Conservation (phyloP, 1,140 invertebrate genomes). For the Philotrypesis tridentata region DNA sequence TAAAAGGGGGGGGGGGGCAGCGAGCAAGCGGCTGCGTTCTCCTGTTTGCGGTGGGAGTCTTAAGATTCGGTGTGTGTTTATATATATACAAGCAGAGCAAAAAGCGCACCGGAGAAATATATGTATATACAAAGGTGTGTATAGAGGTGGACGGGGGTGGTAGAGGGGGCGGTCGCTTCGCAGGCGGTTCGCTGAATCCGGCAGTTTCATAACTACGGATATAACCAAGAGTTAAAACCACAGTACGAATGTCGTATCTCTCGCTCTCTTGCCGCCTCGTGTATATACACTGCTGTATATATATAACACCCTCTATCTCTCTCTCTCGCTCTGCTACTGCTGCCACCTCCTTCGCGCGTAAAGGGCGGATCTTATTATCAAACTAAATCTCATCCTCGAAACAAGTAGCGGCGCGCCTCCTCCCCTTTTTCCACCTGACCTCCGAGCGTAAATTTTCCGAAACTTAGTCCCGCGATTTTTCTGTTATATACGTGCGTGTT, state of each 20-base stretch:
- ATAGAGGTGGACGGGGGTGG: not conserved
- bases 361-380: slow-evolving; percentile 71
- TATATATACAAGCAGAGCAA: not conserved
- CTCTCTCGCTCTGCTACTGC: not conserved
- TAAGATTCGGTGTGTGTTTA: slow-evolving; percentile 41
- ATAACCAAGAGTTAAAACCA: slow-evolving; percentile 74
- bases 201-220: slow-evolving; percentile 71
- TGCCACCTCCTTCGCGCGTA: slow-evolving; percentile 49
- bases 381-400: slow-evolving; percentile 69
- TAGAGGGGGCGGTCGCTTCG: not conserved
- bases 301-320: slow-evolving; percentile 40
- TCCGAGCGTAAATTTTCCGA: slow-evolving; percentile 15
- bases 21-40: not conserved
- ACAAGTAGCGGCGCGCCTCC: slow-evolving; percentile 62
- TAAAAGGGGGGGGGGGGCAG: slow-evolving; percentile 26
- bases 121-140: not conserved
- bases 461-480: not conserved
- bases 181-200: slow-evolving; percentile 62
- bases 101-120: not conserved
- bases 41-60: slow-evolving; percentile 5
- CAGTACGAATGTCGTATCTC: slow-evolving; percentile 73
- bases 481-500: too few species aligned
- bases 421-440: slow-evolving; percentile 13
- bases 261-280: slow-evolving; percentile 46
- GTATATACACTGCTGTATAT: not conserved